These are phyloP conservation scores for Macrobrachium rosenbergii DNA, from an alignment of 1,140 invertebrate species.

Conservation along the genomic window DNA sequence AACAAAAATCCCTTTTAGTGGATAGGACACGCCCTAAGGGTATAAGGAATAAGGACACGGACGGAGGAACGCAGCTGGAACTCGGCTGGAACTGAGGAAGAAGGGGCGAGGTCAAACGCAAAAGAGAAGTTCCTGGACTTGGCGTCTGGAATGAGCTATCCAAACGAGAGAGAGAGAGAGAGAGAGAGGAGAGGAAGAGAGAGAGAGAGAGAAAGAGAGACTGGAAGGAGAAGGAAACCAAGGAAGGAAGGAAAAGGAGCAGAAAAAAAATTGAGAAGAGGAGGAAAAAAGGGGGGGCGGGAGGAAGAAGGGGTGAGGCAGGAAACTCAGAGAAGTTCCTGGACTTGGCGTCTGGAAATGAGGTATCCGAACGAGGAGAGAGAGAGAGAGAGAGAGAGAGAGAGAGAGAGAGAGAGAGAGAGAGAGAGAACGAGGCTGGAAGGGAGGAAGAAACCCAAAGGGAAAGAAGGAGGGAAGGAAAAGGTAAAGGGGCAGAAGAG, in stretches of 20 bases:
- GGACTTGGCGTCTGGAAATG: background rate
- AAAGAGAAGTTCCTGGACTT: background rate
- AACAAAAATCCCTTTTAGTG: no score
- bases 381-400: conserved; percentile 9
- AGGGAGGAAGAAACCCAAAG: background rate
- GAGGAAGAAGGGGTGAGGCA: background rate
- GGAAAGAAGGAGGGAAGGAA: background rate
- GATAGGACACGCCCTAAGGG: no score
- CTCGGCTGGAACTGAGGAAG: no score
- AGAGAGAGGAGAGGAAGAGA: background rate
- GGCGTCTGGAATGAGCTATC: background rate
- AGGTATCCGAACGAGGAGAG: background rate
- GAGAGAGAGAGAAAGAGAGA: background rate
- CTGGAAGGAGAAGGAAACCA: no score
- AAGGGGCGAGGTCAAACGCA: background rate
- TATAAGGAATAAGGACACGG: no score
- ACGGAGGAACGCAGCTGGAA: no score
- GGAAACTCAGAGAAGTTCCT: background rate
- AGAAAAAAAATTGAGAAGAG: background rate
- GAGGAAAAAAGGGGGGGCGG: background rate
- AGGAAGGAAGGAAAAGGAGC: background rate
- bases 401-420: conserved; percentile 19
- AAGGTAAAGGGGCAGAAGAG: background rate
- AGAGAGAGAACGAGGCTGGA: background rate
- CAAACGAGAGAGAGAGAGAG: conserved; percentile 5